A percentile compares a stretch with the other conserved stretches of the same genome.
These are phyloP conservation scores for Aotus griseimembra DNA, from an alignment of 2,797 vertebrate species.

Conservation along the genomic window DNA sequence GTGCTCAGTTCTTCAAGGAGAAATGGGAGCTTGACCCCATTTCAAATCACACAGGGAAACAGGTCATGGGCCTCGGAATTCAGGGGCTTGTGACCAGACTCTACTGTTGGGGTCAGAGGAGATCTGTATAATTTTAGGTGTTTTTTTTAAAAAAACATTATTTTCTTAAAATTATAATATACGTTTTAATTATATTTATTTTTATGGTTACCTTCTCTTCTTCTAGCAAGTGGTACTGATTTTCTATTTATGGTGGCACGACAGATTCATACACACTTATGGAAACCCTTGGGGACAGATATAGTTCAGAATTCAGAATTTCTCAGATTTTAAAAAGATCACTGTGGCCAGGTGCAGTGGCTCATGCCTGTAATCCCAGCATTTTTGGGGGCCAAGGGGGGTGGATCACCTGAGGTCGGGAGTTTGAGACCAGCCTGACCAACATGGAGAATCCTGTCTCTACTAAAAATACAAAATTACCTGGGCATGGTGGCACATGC, in stretches of 20 bases:
- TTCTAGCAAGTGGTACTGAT: not conserved
- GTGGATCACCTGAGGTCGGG: no score
- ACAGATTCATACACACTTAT: not conserved
- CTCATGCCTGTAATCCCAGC: no score
- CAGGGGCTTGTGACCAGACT: not conserved
- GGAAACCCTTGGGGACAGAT: not conserved
- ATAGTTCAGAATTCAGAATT: conserved; percentile 10
- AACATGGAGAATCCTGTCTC: no score
- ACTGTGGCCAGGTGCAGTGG: no score
- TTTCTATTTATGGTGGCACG: not conserved
- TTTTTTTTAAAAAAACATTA: not conserved
- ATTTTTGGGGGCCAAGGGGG: no score
- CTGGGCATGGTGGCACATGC: no score
- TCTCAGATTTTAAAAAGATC: conserved; percentile 45
- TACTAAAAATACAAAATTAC: no score
- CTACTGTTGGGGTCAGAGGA: not conserved
- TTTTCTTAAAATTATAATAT: not conserved
- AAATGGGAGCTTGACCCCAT: conserved; percentile 38
- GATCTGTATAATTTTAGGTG: not conserved
- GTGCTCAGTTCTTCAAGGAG: conserved; percentile 66
- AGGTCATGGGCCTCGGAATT: not conserved
- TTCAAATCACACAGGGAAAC: conserved; percentile 16
- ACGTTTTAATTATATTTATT: conserved; percentile 24
- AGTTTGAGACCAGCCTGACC: no score
- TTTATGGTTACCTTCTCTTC: not conserved